Evolutionary conservation across 2,888 invertebrate species (phyloP), one percentile per base, ranked within the genome.

Genomic region (Athripsodes cinereus): DNA sequence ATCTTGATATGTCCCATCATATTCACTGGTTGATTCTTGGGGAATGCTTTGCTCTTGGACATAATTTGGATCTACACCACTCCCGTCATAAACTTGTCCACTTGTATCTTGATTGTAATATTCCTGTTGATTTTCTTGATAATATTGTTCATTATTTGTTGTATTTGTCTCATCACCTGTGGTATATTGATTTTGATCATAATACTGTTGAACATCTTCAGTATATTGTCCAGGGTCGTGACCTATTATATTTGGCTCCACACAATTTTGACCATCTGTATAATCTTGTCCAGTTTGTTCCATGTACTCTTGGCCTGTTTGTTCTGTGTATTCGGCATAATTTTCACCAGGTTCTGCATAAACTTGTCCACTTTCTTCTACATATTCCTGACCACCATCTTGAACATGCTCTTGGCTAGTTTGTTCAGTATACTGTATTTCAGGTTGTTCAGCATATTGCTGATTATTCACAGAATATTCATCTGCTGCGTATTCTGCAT

Each of bases 391-490:
- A 13, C 16, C 40, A 40, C 8, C 2, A 8, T 40, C 8, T 40
- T 40, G 8, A 40, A 16, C 13, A 40, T 40, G 13, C 13, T 40
- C 40, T 8, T 40, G 40, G 16, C 16, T 40, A 40, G 13, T 5
- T 40, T 40, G 40, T 13, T 13, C 40, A 3, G 13, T 13, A 16
- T 40, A 40, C 13, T 48, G 5, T 20, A 18, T 8, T 6, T 20
- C 48, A 48, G 40, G 16, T 5, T n/a, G 13, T 13, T 40, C 40
- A 8, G 40, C 2, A 40, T 40, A 40, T 40, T 40, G 8, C 16
- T 40, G 40, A 31, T 67, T 61, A 58, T 67, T 31, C 6, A 8
- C 11, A 8, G 31, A 6, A 31, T 31, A 11, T 11, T 31, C 31
- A 8, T 11, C 31, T 5, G 13, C 13, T 8, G 13, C 3, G 3